phyloP scores from a whole-genome alignment of 2,797 vertebrate genomes.

The Rousettus madagascariensis region DNA sequence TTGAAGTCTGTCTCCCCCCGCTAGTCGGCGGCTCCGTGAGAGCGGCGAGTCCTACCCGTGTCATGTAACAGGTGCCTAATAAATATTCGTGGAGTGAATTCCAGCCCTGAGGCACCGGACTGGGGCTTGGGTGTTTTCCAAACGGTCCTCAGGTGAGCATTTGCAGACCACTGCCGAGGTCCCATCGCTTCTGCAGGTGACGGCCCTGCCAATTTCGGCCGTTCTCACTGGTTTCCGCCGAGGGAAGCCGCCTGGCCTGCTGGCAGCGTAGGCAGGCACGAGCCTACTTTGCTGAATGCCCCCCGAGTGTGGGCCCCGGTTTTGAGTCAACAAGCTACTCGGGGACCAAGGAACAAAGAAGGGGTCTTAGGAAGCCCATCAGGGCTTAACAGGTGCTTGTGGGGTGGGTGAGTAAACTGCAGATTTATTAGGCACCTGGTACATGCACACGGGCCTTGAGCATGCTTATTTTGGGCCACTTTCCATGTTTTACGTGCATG shows the following conservation, averaged over 20 bases:
- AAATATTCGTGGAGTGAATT: background rate
- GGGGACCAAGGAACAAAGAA: background rate
- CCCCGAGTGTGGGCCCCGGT: rapidly evolving
- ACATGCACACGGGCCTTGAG: background rate
- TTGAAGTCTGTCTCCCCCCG: background rate
- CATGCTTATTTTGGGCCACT: background rate
- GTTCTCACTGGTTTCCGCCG: background rate
- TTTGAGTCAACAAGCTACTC: background rate
- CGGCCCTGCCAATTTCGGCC: background rate
- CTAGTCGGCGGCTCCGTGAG: background rate
- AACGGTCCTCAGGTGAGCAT: background rate
- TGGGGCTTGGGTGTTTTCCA: background rate
- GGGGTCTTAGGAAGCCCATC: background rate
- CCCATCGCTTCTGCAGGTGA: background rate
- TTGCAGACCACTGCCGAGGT: background rate
- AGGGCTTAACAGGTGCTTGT: background rate
- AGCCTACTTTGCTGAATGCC: rapidly evolving
- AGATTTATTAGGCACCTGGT: background rate
- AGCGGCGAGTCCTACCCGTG: background rate
- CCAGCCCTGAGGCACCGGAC: background rate
- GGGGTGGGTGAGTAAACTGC: background rate
- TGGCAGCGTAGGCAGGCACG: background rate
- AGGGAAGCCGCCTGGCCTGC: background rate
- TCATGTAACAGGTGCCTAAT: background rate
- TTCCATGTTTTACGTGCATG: rapidly evolving